Evolutionary conservation across 2,113 vertebrate genomes (phyloP), one percentile per base, ranked within the genome.

Genomic region (Heterotis niloticus): DNA sequence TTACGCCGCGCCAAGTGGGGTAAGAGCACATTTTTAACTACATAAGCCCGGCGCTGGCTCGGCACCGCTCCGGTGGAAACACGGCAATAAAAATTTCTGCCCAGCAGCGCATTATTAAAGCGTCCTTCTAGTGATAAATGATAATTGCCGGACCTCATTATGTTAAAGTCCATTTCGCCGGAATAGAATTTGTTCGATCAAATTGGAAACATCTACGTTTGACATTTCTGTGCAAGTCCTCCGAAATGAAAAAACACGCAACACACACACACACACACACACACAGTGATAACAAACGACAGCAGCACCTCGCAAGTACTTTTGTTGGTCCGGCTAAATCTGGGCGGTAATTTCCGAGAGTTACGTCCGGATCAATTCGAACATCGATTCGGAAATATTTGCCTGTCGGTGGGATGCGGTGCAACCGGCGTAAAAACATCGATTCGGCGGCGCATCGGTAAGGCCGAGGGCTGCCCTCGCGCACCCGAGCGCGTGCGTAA

Each of bases 1-100:
- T 60, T 75, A 74, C 71, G 28, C 18, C 0, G 29, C 62, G 26
- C 56, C 74, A 75, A 75, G 74, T 34, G 59, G 74, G 57, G 26
- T 20, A 59, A 62, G 56, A 17, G 24, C 73, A n/a, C 57, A 34
- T 62, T 64, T 28, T 75, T 29, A 75, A 28, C 74, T 16, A 9
- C 73, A 29, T 59, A 29, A 26, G 2, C 26, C 26, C 18, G 10
- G 51, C 54, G n/a, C 26, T 23, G 5, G 13, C 69, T n/a, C 1
- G 24, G 18, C 14, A 0, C 24, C 17, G 18, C 26, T 34, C 13
- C 24, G 5, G 13, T 24, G 10, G 57, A 52, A 20, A 60, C 28
- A 10, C 18, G 2, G 16, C 23, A 29, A 62, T 60, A 75, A 75
- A 14, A 16, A 14, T 5, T 13, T 10, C 28, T 14, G 29, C 59